These are phyloP conservation scores for Camponotus floridanus DNA, from an alignment of 1,140 invertebrate genomes.

Conservation along the genomic window DNA sequence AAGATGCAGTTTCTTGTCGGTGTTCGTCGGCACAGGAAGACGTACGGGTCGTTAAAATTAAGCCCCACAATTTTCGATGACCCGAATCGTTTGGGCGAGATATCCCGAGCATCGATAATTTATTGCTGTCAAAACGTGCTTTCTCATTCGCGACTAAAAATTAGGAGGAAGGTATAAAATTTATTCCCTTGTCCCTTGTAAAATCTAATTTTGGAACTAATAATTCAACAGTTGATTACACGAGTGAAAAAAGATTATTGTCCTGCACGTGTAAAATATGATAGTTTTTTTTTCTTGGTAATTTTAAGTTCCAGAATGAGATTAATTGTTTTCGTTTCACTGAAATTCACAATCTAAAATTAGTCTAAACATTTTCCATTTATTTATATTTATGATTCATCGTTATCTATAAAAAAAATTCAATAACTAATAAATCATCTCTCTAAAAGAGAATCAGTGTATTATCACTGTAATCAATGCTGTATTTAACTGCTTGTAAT, in stretches of 20 bases:
- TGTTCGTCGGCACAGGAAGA: conserved; percentile 16
- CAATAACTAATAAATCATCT: conserved; percentile 10
- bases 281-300: background rate
- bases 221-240: conserved; percentile 16
- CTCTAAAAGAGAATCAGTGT: too few species aligned
- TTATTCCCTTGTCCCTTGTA: conserved; percentile 13
- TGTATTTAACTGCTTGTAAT: too few species aligned
- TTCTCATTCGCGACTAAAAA: background rate
- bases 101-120: conserved; percentile 42
- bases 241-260: background rate
- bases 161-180: background rate
- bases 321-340: background rate
- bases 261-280: background rate
- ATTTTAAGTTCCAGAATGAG: background rate
- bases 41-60: conserved; percentile 36
- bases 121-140: conserved; percentile 24
- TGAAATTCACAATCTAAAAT: background rate
- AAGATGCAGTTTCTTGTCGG: conserved; percentile 1
- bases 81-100: conserved; percentile 35
- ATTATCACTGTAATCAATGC: too few species aligned
- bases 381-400: background rate
- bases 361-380: background rate
- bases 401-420: conserved; percentile 14
- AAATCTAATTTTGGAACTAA: background rate
- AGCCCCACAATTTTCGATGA: conserved; percentile 35